Percentiles rank a stretch among this genome's conserved stretches.
These are phyloP conservation scores for Ecliptopera silaceata DNA, from an alignment of 2,888 invertebrate species.

Conservation along the genomic window DNA sequence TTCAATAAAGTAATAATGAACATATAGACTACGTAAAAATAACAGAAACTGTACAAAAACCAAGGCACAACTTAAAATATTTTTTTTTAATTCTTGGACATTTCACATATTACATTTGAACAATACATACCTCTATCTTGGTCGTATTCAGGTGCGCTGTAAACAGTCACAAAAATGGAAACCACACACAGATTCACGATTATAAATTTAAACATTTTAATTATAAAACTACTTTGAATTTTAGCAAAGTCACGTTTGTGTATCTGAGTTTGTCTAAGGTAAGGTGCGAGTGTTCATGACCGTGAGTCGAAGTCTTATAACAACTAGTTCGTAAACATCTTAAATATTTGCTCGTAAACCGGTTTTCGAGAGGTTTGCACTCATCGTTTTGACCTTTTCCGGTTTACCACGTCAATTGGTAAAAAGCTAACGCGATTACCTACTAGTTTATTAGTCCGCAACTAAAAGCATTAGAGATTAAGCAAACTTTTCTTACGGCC, in stretches of 20 bases:
- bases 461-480: no score
- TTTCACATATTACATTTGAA: no score
- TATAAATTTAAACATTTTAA: constrained; percentile 35
- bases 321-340: constrained; percentile 11
- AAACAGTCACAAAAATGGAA: constrained; percentile 27
- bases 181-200: constrained; percentile 30
- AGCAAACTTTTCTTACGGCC: no score
- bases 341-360: constrained; percentile 27
- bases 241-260: no score
- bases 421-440: background rate
- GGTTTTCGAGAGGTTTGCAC: constrained; percentile 29
- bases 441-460: no score
- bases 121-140: constrained; percentile 42
- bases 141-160: constrained; percentile 32
- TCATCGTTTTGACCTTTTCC: constrained; percentile 27
- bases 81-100: no score
- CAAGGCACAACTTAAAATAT: background rate
- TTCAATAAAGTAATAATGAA: no score
- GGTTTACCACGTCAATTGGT: constrained; percentile 27
- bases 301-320: constrained; percentile 13
- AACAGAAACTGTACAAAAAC: background rate
- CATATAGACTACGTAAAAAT: no score
- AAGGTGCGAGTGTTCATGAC: constrained; percentile 16
- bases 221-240: background rate
- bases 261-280: background rate